A percentile compares a stretch with the other conserved stretches of the same genome.
Conservation (phyloP, 2,113 vertebrate species). For the Nothoprocta pentlandii region DNA sequence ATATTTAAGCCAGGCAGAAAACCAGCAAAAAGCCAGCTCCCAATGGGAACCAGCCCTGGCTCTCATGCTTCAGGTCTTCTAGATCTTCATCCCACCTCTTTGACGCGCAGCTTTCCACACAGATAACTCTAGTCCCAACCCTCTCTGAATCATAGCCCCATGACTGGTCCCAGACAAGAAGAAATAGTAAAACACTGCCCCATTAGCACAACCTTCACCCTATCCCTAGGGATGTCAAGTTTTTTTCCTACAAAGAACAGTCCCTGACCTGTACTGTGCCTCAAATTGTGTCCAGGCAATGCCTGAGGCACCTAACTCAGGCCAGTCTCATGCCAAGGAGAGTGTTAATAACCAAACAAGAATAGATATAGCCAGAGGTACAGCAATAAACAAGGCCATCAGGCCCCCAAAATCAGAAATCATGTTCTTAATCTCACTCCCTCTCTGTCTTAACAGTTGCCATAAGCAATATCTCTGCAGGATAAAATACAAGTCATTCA, state of each 20-base stretch:
- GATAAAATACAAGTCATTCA: not conserved
- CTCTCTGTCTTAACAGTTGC: not conserved
- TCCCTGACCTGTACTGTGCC: not conserved
- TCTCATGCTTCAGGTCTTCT: accelerated
- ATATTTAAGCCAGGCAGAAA: not conserved
- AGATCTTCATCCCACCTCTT: not conserved
- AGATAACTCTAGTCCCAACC: not conserved
- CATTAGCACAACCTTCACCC: not conserved
- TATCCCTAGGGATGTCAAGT: not conserved
- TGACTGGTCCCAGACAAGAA: not conserved
- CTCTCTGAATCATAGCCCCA: not conserved
- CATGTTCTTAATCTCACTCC: not conserved
- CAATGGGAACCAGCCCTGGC: not conserved
- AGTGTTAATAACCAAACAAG: not conserved
- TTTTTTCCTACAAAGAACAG: not conserved
- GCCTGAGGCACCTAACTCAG: not conserved
- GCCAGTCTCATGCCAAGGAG: not conserved
- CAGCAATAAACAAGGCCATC: not conserved
- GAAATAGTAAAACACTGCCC: not conserved
- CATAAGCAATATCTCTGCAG: not conserved
- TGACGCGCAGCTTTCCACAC: too few species aligned
- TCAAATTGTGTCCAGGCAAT: not conserved
- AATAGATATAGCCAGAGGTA: not conserved
- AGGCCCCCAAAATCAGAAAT: not conserved
- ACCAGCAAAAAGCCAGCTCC: not conserved